Conservation (phyloP, 2,113 vertebrate species). For the Thunnus maccoyii region DNA sequence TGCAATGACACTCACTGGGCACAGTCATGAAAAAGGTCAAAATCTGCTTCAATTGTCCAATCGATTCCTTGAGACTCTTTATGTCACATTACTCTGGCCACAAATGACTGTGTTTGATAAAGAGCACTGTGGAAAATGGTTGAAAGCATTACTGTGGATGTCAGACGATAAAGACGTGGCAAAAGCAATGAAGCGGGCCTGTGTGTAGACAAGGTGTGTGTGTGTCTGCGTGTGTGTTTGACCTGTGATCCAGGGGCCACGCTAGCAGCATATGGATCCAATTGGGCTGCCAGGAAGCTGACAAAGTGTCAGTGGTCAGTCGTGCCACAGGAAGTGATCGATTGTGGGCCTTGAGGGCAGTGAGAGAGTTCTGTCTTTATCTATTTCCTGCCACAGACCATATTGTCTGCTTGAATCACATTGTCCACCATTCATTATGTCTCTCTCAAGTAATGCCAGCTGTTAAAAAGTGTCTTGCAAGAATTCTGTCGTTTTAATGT, state of each 20-base stretch:
- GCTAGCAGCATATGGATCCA: conserved; percentile 82
- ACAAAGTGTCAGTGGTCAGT: conserved; percentile 83
- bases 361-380: conserved; percentile 75
- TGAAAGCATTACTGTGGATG: conserved; percentile 11
- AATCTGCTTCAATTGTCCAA: conserved; percentile 44
- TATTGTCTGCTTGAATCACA: conserved; percentile 56
- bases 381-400: conserved; percentile 75
- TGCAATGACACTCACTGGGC: conserved; percentile 30
- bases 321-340: conserved; percentile 82
- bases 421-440: conserved; percentile 64
- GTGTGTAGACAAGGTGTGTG: conserved; percentile 42
- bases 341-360: conserved; percentile 80
- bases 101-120: conserved; percentile 29
- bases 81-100: conserved; percentile 16
- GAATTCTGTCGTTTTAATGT: conserved; percentile 11
- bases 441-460: conserved; percentile 64
- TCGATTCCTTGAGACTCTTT: conserved; percentile 37
- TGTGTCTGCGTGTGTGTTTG: conserved; percentile 61
- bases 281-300: conserved; percentile 82
- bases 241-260: conserved; percentile 76
- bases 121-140: conserved; percentile 20
- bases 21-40: conserved; percentile 36
- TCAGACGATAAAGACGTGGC: conserved; percentile 20
- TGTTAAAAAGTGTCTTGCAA: conserved; percentile 47
- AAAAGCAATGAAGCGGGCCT: conserved; percentile 23